Base-by-base conservation (phyloP, 53 echinoderm and acorn worm genomes). In the Luidia sarsii region DNA sequence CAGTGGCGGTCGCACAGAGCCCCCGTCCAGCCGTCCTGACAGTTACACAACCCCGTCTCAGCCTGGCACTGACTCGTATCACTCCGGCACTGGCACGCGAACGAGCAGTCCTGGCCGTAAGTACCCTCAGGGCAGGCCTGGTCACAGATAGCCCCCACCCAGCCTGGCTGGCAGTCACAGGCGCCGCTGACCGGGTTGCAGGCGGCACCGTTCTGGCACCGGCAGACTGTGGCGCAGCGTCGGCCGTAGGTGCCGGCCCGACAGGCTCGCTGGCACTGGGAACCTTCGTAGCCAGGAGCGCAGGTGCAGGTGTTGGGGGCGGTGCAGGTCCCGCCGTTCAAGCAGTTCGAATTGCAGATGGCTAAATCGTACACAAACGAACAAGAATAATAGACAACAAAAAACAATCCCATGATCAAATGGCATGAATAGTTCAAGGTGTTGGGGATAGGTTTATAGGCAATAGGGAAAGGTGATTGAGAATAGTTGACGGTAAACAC, bases 21-120 rank as follows among this genome's bases (percentile, higher is more conserved):
- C 51, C 93, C 96, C 8, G 61, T 86, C 90, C 92, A 96, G n/a
- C 96, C 96, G 1, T 35, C 28, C 8, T 41, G 48, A 60, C 96
- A 96, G 2, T 33, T 24, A 52, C 96, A 96, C 10, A 77, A 70
- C 7, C 96, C 96, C 54, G 90, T 87, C 28, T 69, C 82, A 23
- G 68, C 88, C 24, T 87, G 82, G 55, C 96, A 96, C 33, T 16
- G 38, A 11, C 83, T 56, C 0, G 92, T 75, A 25, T 71, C 89
- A 39, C 80, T 80, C 62, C 88, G 71, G 53, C 96, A 96, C 34
- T 50, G 51, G 57, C 96, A 96, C 19, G 61, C 49, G 11, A 74
- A 62, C 29, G 18, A 19, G 81, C 96, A 96, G 20, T 68, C 75
- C 11, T 37, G 39, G 4, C 93, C 96, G 45, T 84, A 90, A 16